Base-by-base conservation (phyloP, 2,888 invertebrate species). In the Melanostoma mellinum region DNA sequence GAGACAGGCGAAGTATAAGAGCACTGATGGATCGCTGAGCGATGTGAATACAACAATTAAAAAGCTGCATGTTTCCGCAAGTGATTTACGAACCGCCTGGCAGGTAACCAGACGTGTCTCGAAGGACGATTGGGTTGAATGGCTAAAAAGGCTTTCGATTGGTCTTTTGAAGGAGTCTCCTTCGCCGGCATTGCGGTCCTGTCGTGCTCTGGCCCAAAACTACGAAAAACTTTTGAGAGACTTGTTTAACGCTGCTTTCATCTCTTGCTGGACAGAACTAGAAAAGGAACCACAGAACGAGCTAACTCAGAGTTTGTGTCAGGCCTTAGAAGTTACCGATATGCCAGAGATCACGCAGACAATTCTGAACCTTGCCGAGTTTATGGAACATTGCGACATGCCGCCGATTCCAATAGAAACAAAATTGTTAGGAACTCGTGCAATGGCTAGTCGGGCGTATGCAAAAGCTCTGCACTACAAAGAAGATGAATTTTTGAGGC, bases 341-440 rank as follows among this genome's bases (percentile, higher is more conserved):
- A 94, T 98, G 69, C 98, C 98, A 0, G 99, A 99, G 90, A 95
- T 99, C 53, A 98, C 98, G 0, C 99, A 99, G 88, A 98, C 98
- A 0, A 96, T 99, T 81, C 93, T 99, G 9, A 99, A 99, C 92
- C 92, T 99, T 84, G 99, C 99, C 0, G 99, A 99, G 91, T 99
- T 99, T 88, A 99, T 99, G 98, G 99, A 99, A 88, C 99, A 99
- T 89, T 99, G 99, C 88, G 99, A 99, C 88, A 96, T 97, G 89
- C 98, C 98, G 33, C 96, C 98, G 0, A 92, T 99, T 82, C 98
- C 99, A 0, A 93, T 99, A 78, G 95, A 97, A 78, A 94, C 96
- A 0, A 95, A 96, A 77, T 92, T 98, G 61, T 92, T 99, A 0
- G 98, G 99, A 0, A 96, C 98, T 86, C 93, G 97, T 63, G 99